Evolutionary conservation across 2,888 invertebrate species (phyloP).

Genomic region (Chymomyza fuscimana): DNA sequence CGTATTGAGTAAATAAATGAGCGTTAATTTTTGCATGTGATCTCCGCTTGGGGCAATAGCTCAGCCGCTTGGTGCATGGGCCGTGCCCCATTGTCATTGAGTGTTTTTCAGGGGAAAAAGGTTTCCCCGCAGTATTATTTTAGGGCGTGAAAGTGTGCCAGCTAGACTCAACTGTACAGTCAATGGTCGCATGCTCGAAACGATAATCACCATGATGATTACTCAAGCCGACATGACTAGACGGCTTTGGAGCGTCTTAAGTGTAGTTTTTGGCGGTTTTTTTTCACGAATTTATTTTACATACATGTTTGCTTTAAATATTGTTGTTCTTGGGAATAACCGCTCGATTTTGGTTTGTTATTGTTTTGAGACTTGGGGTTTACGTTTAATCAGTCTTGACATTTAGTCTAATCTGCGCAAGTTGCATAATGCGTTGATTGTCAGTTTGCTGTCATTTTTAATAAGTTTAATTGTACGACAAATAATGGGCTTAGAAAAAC

Average conservation of each 20-base stretch:
- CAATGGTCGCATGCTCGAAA: conserved; percentile 24
- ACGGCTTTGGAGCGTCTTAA: conserved; percentile 10
- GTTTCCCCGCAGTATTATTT: conserved; percentile 41
- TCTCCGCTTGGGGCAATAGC: conserved; percentile 34
- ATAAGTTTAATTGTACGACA: not conserved
- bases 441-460: not conserved
- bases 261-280: conserved; percentile 11
- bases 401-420: not conserved
- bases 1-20: conserved; percentile 22
- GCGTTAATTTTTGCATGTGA: not conserved
- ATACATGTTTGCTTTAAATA: not conserved
- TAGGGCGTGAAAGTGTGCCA: conserved; percentile 23
- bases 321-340: conserved; percentile 37
- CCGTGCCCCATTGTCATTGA: not conserved
- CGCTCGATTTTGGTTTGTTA: conserved; percentile 14
- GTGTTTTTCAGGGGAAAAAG: conserved; percentile 21
- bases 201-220: conserved; percentile 17
- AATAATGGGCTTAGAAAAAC: not conserved
- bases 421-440: not conserved
- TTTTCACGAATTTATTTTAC: not conserved
- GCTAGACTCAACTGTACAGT: conserved; percentile 38
- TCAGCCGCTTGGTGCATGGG: not conserved
- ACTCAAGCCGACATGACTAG: conserved; percentile 38
- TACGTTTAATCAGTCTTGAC: not conserved
- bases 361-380: conserved; percentile 1